These are phyloP conservation scores for Sarcophaga caerulescens DNA, from an alignment of 2,888 invertebrate genomes.

Conservation along the genomic window DNA sequence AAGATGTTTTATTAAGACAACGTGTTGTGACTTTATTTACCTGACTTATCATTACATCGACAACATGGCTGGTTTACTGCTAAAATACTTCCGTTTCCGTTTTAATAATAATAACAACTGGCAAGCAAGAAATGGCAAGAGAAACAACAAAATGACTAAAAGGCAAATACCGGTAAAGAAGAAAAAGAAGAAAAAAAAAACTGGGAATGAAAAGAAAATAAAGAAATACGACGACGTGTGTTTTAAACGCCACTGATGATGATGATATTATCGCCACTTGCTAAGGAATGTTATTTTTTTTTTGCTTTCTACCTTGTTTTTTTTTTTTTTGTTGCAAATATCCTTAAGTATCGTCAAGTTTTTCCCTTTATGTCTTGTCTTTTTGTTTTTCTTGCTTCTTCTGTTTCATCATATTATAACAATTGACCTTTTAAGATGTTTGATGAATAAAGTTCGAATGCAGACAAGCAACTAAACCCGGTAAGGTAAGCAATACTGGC, in stretches of 20 bases:
- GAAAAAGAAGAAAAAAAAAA: constrained; percentile 34
- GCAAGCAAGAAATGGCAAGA: background rate
- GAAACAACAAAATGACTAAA: constrained; percentile 39
- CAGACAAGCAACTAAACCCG: constrained; percentile 17
- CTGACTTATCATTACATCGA: constrained; percentile 66
- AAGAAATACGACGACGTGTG: constrained; percentile 25
- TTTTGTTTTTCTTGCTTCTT: constrained; percentile 12
- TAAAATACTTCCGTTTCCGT: constrained; percentile 68
- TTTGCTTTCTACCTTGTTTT: background rate
- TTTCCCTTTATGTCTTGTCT: background rate
- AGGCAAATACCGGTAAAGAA: constrained; percentile 51
- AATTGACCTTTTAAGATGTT: constrained; percentile 68
- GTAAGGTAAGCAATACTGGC: constrained; percentile 1
- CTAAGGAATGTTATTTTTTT: constrained; percentile 8
- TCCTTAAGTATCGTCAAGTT: constrained; percentile 54
- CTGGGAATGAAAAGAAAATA: background rate
- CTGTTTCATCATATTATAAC: constrained; percentile 38
- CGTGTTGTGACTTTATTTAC: constrained; percentile 66
- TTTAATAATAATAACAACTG: constrained; percentile 53
- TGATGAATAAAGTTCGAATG: constrained; percentile 51
- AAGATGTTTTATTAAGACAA: constrained; percentile 43
- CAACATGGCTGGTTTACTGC: constrained; percentile 65
- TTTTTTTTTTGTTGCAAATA: constrained; percentile 20
- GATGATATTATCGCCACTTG: constrained; percentile 15
- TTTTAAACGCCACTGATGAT: constrained; percentile 41